Conservation (phyloP, 2,797 vertebrate genomes). For the Micromesistius poutassou region DNA sequence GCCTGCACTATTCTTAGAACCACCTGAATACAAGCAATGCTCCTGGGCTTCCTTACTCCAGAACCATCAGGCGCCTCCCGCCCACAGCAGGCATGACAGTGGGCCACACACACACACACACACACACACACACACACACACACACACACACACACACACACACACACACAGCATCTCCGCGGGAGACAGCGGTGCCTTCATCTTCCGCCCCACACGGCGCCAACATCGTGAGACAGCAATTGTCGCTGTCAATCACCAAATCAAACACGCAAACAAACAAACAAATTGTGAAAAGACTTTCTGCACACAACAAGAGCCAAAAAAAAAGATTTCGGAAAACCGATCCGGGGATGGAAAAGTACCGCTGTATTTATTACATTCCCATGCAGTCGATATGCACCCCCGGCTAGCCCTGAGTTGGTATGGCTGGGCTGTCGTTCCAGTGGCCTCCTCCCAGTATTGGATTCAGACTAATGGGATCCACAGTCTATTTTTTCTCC, state of each 20-base stretch:
- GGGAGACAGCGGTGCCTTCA: background rate
- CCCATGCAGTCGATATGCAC: conserved; percentile 19
- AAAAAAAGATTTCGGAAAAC: background rate
- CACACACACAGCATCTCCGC: background rate
- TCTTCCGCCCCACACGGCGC: background rate
- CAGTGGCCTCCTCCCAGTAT: conserved; percentile 2
- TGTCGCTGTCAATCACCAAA: conserved; percentile 9
- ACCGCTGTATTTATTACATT: conserved; percentile 21
- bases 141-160: conserved; percentile 18
- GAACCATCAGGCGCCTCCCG: conserved; percentile 39
- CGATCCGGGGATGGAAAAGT: conserved; percentile 33
- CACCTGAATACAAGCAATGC: conserved; percentile 41
- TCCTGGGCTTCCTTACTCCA: conserved; percentile 37
- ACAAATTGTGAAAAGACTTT: background rate
- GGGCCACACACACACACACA: conserved; percentile 4
- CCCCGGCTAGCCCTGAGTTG: conserved; percentile 24
- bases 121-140: conserved; percentile 16
- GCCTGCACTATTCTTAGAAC: conserved; percentile 46
- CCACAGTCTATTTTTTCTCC: background rate
- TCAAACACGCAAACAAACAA: conserved; percentile 27
- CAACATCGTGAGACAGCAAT: background rate
- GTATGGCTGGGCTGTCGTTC: conserved; percentile 16
- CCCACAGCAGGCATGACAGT: conserved; percentile 26
- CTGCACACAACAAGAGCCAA: background rate
- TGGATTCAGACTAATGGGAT: background rate